phyloP scores from a whole-genome alignment of 2,888 invertebrate genomes.

The Microplitis deprimator region DNA sequence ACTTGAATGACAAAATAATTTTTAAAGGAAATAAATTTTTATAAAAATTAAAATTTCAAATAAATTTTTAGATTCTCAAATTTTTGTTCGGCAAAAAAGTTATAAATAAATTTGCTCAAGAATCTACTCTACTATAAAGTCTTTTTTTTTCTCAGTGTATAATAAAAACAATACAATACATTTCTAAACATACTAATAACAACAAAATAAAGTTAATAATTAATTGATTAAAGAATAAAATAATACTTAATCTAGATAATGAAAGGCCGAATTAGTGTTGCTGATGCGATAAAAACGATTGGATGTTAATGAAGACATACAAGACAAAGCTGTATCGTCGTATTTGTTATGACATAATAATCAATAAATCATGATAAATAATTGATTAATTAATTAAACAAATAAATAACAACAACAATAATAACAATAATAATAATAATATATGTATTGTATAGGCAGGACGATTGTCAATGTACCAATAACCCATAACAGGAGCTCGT shows the following conservation, averaged over 20 bases:
- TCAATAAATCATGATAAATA: conserved; percentile 1
- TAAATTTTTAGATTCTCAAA: too few species aligned
- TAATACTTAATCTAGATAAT: conserved; percentile 45
- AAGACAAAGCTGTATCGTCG: conserved; percentile 55
- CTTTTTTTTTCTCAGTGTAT: neutral
- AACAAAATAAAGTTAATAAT: conserved; percentile 22
- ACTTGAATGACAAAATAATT: too few species aligned
- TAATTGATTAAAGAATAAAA: conserved; percentile 40
- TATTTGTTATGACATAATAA: conserved; percentile 42
- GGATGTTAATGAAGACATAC: conserved; percentile 55
- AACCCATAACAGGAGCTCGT: conserved; percentile 16
- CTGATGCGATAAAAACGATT: conserved; percentile 67
- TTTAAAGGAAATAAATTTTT: too few species aligned
- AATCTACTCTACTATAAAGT: too few species aligned
- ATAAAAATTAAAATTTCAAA: too few species aligned
- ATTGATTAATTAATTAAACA: too few species aligned
- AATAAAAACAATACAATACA: conserved; percentile 5
- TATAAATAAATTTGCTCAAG: too few species aligned
- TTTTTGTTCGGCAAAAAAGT: too few species aligned
- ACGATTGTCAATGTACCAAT: conserved; percentile 44
- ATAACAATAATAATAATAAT: neutral
- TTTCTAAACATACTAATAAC: conserved; percentile 14
- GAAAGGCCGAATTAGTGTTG: conserved; percentile 68
- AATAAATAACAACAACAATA: neutral
- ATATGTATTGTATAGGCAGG: conserved; percentile 5